A percentile compares a stretch with the other conserved stretches of the same genome.
phyloP scores from a whole-genome alignment of 2,888 invertebrate species.

The Loripinus fragilis region DNA sequence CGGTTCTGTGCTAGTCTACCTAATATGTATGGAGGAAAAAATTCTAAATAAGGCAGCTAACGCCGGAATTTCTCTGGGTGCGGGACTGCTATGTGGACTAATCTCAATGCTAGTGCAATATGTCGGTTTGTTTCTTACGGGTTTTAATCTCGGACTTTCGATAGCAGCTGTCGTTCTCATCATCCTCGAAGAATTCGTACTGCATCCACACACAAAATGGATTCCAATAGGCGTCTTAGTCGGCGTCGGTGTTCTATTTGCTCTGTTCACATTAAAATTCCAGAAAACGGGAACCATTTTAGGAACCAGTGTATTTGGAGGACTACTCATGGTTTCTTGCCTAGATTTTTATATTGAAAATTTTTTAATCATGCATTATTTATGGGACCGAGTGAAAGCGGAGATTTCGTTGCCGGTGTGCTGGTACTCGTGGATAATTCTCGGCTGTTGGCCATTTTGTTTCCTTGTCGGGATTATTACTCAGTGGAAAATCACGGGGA shows the following conservation, averaged over 20 bases:
- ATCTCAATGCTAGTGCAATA: constrained; percentile 93
- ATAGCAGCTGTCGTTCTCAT: constrained; percentile 80
- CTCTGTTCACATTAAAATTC: constrained; percentile 89
- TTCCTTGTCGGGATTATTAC: constrained; percentile 88
- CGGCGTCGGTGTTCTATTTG: constrained; percentile 88
- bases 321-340: constrained; percentile 88
- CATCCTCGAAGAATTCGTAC: constrained; percentile 85
- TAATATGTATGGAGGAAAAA: constrained; percentile 92
- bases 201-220: constrained; percentile 87
- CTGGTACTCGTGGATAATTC: constrained; percentile 90
- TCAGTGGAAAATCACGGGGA: constrained; percentile 89
- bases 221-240: constrained; percentile 89
- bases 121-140: constrained; percentile 92
- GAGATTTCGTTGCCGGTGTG: constrained; percentile 85
- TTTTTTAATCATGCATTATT: constrained; percentile 88
- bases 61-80: constrained; percentile 89
- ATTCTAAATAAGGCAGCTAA: constrained; percentile 89
- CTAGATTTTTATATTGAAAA: constrained; percentile 91
- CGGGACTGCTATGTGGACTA: constrained; percentile 90
- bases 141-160: constrained; percentile 89
- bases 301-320: constrained; percentile 91
- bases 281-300: constrained; percentile 90
- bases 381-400: constrained; percentile 88
- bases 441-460: constrained; percentile 90
- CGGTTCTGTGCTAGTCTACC: constrained; percentile 91